These are phyloP conservation scores for Hydroisotoma schaefferi DNA, from an alignment of 2,888 invertebrate species.

Conservation along the genomic window DNA sequence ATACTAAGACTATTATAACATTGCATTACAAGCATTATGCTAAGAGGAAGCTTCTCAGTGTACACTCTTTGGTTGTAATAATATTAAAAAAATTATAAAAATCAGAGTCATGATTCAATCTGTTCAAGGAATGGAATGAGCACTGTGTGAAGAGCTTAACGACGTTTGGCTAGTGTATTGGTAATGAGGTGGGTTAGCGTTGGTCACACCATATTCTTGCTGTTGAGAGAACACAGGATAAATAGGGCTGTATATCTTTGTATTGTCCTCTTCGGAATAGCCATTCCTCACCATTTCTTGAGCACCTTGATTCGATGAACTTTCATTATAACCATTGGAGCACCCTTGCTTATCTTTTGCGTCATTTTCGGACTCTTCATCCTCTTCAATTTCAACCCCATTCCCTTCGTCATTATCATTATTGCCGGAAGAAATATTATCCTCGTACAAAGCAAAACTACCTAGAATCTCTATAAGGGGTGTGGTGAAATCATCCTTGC, in stretches of 20 bases:
- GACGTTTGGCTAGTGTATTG: constrained; percentile 46
- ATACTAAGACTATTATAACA: too few relatives aligned
- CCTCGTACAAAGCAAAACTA: constrained; percentile 42
- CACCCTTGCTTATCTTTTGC: too few relatives aligned
- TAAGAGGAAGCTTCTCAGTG: too few relatives aligned
- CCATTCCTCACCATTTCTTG: not conserved
- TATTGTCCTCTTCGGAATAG: not conserved
- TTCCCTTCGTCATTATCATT: not conserved
- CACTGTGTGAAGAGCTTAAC: constrained; percentile 29
- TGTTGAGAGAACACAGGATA: constrained; percentile 47
- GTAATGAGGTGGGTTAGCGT: constrained; percentile 44
- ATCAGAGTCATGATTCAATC: too few relatives aligned
- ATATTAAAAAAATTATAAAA: too few relatives aligned
- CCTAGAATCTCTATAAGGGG: too few relatives aligned
- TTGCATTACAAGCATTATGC: too few relatives aligned
- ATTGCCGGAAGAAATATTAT: constrained; percentile 28
- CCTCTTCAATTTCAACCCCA: not conserved
- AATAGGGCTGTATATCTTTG: constrained; percentile 40
- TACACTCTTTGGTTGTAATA: too few relatives aligned
- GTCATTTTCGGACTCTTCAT: not conserved
- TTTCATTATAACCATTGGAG: too few relatives aligned
- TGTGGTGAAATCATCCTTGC: constrained; percentile 45
- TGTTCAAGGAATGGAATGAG: constrained; percentile 24
- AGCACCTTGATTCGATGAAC: not conserved
- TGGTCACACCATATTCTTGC: constrained; percentile 47